Evolutionary conservation across 1,140 invertebrate species (phyloP).

Genomic region (Megathymus violae): DNA sequence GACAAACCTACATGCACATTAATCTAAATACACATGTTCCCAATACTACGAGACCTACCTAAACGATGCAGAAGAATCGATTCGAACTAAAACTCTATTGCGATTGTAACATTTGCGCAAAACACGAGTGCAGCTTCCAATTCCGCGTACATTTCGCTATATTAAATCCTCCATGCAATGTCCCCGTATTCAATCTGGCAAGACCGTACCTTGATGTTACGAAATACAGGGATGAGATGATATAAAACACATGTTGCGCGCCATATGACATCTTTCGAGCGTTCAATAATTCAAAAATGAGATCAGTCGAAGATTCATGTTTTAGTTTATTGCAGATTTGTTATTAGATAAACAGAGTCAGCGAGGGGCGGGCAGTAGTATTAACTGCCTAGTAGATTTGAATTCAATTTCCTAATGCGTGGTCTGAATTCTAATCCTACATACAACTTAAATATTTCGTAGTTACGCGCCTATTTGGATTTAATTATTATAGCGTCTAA

Average conservation of each 20-base stretch:
- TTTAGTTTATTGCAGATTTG: conserved; percentile 68
- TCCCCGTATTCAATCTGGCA: conserved; percentile 71
- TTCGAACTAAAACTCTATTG: conserved; percentile 71
- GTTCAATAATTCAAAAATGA: conserved; percentile 76
- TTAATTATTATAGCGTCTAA: no score
- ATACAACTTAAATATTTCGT: no score
- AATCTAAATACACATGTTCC: conserved; percentile 49
- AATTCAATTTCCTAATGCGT: no score
- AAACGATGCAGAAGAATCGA: conserved; percentile 31
- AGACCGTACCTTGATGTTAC: conserved; percentile 60
- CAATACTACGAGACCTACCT: conserved; percentile 19
- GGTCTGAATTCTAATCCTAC: no score
- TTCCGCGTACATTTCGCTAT: conserved; percentile 66
- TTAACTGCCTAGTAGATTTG: background rate
- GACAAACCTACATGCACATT: no score
- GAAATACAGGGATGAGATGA: conserved; percentile 63
- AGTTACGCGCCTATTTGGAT: no score
- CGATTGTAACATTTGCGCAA: conserved; percentile 75
- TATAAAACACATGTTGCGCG: conserved; percentile 73
- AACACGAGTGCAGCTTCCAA: conserved; percentile 61
- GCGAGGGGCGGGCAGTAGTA: conserved; percentile 4
- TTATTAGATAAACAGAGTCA: conserved; percentile 47
- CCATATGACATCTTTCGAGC: conserved; percentile 56
- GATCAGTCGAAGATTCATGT: conserved; percentile 61
- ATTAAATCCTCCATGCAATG: conserved; percentile 69